Evolutionary conservation across 2,113 vertebrate species (phyloP).

Genomic region (Zosterops japonicus): DNA sequence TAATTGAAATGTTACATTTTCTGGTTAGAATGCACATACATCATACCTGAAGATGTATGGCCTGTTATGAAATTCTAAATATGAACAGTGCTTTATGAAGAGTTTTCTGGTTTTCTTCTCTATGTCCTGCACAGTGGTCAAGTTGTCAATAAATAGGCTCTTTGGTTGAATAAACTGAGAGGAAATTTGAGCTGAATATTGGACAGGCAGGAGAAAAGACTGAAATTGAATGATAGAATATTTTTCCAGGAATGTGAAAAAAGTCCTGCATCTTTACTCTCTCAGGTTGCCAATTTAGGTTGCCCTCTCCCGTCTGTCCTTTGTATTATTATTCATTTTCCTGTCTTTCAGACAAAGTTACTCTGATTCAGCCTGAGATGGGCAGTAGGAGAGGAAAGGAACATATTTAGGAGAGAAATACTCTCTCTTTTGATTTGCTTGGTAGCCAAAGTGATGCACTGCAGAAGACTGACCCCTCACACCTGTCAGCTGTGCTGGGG

Average conservation of each 20-base stretch:
- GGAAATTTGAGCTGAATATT: background rate
- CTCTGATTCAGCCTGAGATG: background rate
- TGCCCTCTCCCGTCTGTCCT: background rate
- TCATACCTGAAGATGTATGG: background rate
- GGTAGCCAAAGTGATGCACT: background rate
- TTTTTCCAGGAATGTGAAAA: background rate
- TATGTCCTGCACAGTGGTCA: background rate
- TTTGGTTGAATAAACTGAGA: background rate
- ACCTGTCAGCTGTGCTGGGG: background rate
- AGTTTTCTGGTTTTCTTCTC: conserved; percentile 21
- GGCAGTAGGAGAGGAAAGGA: background rate
- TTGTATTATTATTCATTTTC: background rate
- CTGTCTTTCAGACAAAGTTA: background rate
- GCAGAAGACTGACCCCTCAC: background rate
- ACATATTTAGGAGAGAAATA: background rate
- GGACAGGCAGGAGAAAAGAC: background rate
- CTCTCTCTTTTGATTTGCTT: background rate
- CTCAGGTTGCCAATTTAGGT: background rate
- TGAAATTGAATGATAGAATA: background rate
- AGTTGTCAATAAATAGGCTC: background rate
- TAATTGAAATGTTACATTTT: background rate
- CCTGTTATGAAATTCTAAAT: background rate
- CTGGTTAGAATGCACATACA: background rate
- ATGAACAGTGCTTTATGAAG: background rate
- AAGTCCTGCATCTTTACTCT: background rate